Conservation (phyloP, 1,140 invertebrate species). For the Gonioctena quinquepunctata region DNA sequence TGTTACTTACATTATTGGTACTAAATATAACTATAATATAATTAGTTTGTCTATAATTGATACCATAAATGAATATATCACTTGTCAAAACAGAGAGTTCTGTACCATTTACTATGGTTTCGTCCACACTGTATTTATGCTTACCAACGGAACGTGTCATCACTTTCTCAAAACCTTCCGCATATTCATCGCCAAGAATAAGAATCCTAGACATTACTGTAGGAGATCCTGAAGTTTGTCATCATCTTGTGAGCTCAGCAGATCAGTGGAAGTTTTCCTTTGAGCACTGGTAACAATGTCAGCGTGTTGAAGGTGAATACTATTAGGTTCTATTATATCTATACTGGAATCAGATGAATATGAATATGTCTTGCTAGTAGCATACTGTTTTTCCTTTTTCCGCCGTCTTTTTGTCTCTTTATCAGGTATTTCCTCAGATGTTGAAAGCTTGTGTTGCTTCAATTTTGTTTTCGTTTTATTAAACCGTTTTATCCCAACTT, state of each 20-base stretch:
- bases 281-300: not conserved
- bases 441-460: too few relatives aligned
- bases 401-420: too few relatives aligned
- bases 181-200: not conserved
- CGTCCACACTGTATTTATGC: not conserved
- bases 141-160: not conserved
- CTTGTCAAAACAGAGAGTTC: not conserved
- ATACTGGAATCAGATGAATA: not conserved
- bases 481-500: too few relatives aligned
- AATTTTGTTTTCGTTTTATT: too few relatives aligned
- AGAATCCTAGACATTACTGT: not conserved
- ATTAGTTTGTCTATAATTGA: not conserved
- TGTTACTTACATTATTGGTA: not conserved
- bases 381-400: not conserved
- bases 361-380: not conserved
- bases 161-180: not conserved
- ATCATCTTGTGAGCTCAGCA: not conserved
- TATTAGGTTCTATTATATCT: not conserved
- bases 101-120: not conserved
- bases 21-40: not conserved
- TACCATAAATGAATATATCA: not conserved
- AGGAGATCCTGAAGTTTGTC: not conserved
- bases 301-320: not conserved
- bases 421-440: too few relatives aligned
- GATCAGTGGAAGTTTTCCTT: not conserved